Evolutionary conservation across 2,888 invertebrate species (phyloP).

Genomic region (Cotesia congregata): DNA sequence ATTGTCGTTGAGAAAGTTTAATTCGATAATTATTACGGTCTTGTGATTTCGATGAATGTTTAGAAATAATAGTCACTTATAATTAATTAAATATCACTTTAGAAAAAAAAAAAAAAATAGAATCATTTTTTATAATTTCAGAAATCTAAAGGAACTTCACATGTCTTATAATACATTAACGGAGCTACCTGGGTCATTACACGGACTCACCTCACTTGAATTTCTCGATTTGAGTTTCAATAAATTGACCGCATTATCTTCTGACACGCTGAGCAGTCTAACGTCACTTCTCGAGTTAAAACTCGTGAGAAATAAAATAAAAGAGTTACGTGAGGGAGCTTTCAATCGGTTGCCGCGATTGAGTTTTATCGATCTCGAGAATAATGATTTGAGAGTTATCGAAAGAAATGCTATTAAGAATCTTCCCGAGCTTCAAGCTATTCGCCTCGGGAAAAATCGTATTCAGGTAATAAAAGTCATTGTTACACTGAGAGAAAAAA

Average conservation of each 20-base stretch:
- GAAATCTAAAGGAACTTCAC: constrained; percentile 81
- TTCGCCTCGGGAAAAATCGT: constrained; percentile 80
- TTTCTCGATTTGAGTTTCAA: constrained; percentile 85
- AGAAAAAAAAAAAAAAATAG: neutral
- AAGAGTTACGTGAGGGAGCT: constrained; percentile 79
- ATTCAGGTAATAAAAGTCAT: constrained; percentile 72
- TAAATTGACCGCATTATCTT: constrained; percentile 79
- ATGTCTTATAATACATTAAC: constrained; percentile 84
- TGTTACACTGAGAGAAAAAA: too few relatives aligned
- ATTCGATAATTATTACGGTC: constrained; percentile 29
- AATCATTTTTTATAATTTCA: constrained; percentile 60
- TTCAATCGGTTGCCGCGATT: constrained; percentile 81
- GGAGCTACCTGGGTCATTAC: constrained; percentile 80
- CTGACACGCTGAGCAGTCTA: constrained; percentile 79
- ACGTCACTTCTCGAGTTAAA: constrained; percentile 80
- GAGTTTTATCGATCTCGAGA: constrained; percentile 83
- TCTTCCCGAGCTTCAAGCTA: constrained; percentile 78
- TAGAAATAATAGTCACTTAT: neutral
- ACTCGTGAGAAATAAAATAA: constrained; percentile 82
- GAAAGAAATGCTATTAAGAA: constrained; percentile 81
- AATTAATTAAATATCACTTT: neutral
- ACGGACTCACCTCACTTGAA: constrained; percentile 78
- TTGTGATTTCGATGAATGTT: neutral
- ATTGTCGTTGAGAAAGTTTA: constrained; percentile 62
- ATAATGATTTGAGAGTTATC: constrained; percentile 83